These are phyloP conservation scores for Opisthocomus hoazin DNA, from an alignment of 2,113 vertebrate species.

Conservation along the genomic window DNA sequence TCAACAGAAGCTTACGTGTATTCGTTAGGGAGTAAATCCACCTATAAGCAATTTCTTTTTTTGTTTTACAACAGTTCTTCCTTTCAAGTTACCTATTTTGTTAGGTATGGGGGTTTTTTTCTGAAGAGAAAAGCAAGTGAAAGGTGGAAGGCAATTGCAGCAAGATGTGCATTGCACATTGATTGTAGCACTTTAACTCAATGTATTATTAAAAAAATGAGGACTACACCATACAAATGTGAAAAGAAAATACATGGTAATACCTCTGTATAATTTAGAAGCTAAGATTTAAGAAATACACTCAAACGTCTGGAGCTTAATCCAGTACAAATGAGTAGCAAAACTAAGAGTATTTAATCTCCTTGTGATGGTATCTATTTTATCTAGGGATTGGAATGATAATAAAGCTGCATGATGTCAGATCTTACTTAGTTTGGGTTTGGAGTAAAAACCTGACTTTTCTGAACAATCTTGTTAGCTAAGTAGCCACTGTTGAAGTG, in stretches of 20 bases:
- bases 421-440: slow-evolving; percentile 14
- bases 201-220: neutral
- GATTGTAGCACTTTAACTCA: slow-evolving; percentile 2
- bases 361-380: slow-evolving; percentile 1
- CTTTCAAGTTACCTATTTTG: neutral
- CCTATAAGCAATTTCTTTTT: neutral
- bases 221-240: neutral
- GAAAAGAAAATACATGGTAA: slow-evolving; percentile 12
- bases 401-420: slow-evolving; percentile 16
- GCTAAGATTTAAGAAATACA: slow-evolving; percentile 49
- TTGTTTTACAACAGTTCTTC: neutral
- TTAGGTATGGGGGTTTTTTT: neutral
- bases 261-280: slow-evolving; percentile 55
- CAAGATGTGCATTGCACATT: neutral
- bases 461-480: slow-evolving; percentile 7
- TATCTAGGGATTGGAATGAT: slow-evolving; percentile 15
- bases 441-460: slow-evolving; percentile 22
- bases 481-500: slow-evolving; percentile 15
- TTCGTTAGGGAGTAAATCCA: neutral
- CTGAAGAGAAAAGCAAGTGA: slow-evolving; percentile 16
- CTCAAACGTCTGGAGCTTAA: slow-evolving; percentile 37
- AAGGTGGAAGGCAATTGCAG: slow-evolving; percentile 8
- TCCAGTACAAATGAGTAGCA: slow-evolving; percentile 50
- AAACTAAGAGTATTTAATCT: slow-evolving; percentile 40
- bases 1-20: neutral